Percentiles rank a stretch among this genome's conserved stretches.
These are phyloP conservation scores for Ennomos quercinarius DNA, from an alignment of 2,888 invertebrate species.

Conservation along the genomic window DNA sequence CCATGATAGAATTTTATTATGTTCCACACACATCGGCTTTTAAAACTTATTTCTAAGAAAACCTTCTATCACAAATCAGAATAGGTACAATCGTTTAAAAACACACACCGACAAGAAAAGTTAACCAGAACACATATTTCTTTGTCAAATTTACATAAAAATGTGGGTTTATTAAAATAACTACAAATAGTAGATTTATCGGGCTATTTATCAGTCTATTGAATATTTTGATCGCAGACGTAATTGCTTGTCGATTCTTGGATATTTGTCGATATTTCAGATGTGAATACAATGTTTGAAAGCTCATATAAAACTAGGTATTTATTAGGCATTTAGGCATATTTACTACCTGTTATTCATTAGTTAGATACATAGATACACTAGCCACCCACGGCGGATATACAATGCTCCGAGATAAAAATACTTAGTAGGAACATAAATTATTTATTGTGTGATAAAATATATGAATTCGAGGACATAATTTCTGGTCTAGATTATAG, in stretches of 20 bases:
- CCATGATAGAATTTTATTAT: too few relatives aligned
- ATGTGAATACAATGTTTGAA: background rate
- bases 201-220: constrained; percentile 11
- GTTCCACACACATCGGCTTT: too few relatives aligned
- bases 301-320: background rate
- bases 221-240: constrained; percentile 12
- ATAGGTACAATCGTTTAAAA: constrained; percentile 3
- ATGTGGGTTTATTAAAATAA: constrained; percentile 9
- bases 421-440: too few relatives aligned
- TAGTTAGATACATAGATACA: too few relatives aligned
- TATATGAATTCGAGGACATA: too few relatives aligned
- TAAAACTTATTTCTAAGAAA: background rate
- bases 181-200: constrained; percentile 14
- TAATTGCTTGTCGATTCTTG: constrained; percentile 20
- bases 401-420: too few relatives aligned
- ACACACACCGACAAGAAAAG: constrained; percentile 8
- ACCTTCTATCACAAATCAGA: background rate
- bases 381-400: too few relatives aligned
- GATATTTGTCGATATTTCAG: constrained; percentile 2
- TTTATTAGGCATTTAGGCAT: constrained; percentile 3
- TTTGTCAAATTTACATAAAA: constrained; percentile 22
- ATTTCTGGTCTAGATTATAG: too few relatives aligned
- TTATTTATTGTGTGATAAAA: too few relatives aligned
- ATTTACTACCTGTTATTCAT: background rate
- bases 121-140: constrained; percentile 12